phyloP scores from a whole-genome alignment of 2,888 invertebrate species.

The Ennomos quercinarius region DNA sequence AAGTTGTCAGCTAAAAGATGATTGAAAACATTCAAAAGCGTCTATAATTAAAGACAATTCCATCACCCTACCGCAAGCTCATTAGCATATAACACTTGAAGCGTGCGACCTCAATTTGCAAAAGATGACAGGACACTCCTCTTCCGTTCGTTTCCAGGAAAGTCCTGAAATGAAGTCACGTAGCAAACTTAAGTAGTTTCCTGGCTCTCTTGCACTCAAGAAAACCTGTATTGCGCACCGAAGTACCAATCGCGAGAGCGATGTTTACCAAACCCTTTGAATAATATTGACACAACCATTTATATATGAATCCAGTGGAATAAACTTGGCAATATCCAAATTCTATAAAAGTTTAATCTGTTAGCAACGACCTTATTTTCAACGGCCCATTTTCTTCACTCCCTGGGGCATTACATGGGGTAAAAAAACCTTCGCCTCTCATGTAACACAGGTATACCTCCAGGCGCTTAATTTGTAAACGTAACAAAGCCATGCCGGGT shows the following conservation, averaged over 20 bases:
- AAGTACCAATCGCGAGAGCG: not conserved
- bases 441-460: not conserved
- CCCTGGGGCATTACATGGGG: constrained; percentile 19
- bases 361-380: constrained; percentile 31
- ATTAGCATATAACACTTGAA: no score
- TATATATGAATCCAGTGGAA: constrained; percentile 12
- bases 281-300: not conserved
- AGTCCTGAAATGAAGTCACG: constrained; percentile 10
- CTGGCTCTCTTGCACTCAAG: constrained; percentile 5
- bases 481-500: no score
- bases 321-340: constrained; percentile 19
- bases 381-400: constrained; percentile 29
- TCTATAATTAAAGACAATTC: no score
- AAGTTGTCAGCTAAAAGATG: no score
- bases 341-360: constrained; percentile 21
- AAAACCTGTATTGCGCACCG: not conserved
- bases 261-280: not conserved
- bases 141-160: not conserved
- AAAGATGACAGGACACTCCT: no score
- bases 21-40: no score
- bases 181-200: constrained; percentile 6
- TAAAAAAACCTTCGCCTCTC: constrained; percentile 26
- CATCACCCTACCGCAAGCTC: no score
- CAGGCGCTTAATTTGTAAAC: no score
- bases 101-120: no score